Evolutionary conservation across 2,113 vertebrate genomes (phyloP), one percentile per base, ranked within the genome.

Genomic region (Erinaceus europaeus): DNA sequence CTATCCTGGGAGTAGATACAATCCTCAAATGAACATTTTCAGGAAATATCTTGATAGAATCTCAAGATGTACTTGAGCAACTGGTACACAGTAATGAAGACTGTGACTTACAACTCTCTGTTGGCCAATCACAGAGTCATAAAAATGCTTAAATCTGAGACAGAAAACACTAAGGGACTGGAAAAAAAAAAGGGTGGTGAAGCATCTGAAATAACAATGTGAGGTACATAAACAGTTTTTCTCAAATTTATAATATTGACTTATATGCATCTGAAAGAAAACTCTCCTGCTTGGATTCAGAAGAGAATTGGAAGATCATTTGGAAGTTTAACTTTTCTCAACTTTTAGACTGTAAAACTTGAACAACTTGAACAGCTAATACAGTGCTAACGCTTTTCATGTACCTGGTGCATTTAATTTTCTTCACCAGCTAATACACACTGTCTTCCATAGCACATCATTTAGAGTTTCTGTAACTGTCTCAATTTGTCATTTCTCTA

Each of bases 41-140:
- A 84, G 67, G 53, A 93, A 92, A 88, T 92, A 93, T 76, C 84
- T 91, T 90, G 81, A 82, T 87, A 84, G 65, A 78, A 89, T 94
- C 67, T 92, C 81, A 88, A 85, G 78, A 89, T 69, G 67, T 75
- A 79, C 79, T 95, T 79, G 74, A 92, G 71, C 13, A 82, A 79
- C 57, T 48, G 34, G 53, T 69, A 53, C 32, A 61, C 61, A 36
- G 29, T 44, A 71, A 89, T 64, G 61, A 48, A 71, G 77, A 18
- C 34, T 68, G 9, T 73, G 61, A 86, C 40, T 86, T 71, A 91
- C 42, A 17, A 25, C 10, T 89, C 73, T 72, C 59, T 36, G n/a
- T 53, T 23, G 72, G 36, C 44, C 82, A 90, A 91, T 88, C 57
- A 32, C 1, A 21, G 25, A 25, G 34, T 46, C 38, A 42, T 88